phyloP scores from a whole-genome alignment of 1,140 invertebrate species.

The Orussus abietinus region DNA sequence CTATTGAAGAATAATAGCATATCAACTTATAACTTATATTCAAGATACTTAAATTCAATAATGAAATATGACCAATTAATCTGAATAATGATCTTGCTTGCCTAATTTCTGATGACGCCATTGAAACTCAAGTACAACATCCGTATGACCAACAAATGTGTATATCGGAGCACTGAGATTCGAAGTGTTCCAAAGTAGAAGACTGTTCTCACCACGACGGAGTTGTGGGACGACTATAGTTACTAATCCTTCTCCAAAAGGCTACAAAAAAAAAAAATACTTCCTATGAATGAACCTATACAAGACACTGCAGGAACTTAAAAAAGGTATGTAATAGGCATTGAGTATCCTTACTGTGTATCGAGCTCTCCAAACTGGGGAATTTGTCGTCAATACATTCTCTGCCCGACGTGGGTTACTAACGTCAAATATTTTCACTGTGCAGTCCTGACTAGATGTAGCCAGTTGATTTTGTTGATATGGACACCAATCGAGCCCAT shows the following conservation, averaged over 20 bases:
- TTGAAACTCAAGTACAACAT: slow-evolving; percentile 92
- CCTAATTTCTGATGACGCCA: slow-evolving; percentile 71
- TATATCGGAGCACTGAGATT: slow-evolving; percentile 71
- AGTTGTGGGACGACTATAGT: slow-evolving; percentile 85
- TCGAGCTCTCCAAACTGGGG: slow-evolving; percentile 90
- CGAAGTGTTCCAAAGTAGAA: slow-evolving; percentile 77
- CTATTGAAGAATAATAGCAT: slow-evolving; percentile 35
- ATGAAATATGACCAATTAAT: too few species aligned
- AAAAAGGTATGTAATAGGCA: too few species aligned
- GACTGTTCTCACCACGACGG: slow-evolving; percentile 73
- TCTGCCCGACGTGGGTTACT: slow-evolving; percentile 77
- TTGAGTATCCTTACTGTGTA: slow-evolving; percentile 68
- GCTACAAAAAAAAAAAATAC: slow-evolving; percentile 56
- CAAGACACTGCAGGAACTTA: too few species aligned
- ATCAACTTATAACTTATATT: slow-evolving; percentile 5
- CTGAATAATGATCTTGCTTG: too few species aligned
- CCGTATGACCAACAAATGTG: slow-evolving; percentile 87
- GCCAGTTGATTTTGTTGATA: slow-evolving; percentile 79
- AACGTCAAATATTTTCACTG: slow-evolving; percentile 92
- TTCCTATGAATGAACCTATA: too few species aligned
- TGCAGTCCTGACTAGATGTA: slow-evolving; percentile 92
- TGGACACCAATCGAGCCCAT: slow-evolving; percentile 92
- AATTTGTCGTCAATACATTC: slow-evolving; percentile 76
- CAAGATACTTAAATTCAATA: too few species aligned
- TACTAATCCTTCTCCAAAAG: slow-evolving; percentile 88